These are phyloP conservation scores for Chaetodon auriga DNA, from an alignment of 2,113 vertebrate species.

Conservation along the genomic window DNA sequence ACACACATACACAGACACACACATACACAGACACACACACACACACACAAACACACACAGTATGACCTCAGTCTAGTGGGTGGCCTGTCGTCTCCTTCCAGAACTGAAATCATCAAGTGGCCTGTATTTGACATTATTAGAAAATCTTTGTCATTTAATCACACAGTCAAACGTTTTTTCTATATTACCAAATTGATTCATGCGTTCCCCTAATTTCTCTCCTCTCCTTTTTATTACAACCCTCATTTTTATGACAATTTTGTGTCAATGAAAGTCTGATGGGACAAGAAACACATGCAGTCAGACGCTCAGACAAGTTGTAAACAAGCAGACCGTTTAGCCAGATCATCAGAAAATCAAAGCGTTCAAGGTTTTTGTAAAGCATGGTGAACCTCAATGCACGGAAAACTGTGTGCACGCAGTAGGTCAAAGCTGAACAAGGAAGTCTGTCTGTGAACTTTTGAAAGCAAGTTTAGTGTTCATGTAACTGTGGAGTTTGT, in stretches of 20 bases:
- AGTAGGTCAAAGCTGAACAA: neutral
- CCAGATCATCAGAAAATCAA: neutral
- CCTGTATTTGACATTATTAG: conserved; percentile 59
- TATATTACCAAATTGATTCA: conserved; percentile 45
- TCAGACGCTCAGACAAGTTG: neutral
- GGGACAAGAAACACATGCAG: neutral
- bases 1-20: too few species aligned
- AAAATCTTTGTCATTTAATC: conserved; percentile 53
- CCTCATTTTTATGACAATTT: neutral
- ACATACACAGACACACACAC: conserved; percentile 29
- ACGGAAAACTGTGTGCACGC: neutral
- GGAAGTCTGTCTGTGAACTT: too few species aligned
- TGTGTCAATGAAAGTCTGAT: neutral
- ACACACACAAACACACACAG: conserved; percentile 28
- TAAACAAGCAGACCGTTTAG: neutral
- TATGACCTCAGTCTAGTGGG: conserved; percentile 72
- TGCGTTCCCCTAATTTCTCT: conserved; percentile 13
- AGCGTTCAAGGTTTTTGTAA: too few species aligned
- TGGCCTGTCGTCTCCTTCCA: conserved; percentile 63
- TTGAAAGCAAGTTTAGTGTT: too few species aligned
- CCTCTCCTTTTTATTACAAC: conserved; percentile 1
- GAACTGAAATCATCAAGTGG: conserved; percentile 64
- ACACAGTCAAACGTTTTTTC: conserved; percentile 39
- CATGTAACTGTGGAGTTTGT: too few species aligned
- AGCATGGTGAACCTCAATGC: too few species aligned